Evolutionary conservation across 2,113 vertebrate species (phyloP), one percentile per base, ranked within the genome.

Genomic region (Helogale parvula): DNA sequence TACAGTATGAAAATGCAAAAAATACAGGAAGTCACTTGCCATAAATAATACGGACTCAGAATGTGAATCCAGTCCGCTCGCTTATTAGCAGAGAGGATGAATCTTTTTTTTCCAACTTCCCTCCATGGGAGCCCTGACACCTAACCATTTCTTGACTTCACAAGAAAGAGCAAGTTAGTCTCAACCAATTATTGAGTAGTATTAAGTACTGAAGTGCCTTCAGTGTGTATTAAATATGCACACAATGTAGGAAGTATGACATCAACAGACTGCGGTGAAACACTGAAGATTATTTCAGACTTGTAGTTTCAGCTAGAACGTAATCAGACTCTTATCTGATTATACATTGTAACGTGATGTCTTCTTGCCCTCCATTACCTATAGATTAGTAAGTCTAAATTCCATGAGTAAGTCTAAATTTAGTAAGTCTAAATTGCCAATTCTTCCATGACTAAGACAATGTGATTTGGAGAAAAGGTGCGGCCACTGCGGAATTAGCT

Each of bases 11-110:
- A 87, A 96, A 97, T 65, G 88, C 52, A 94, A 96, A 94, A 85
- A 93, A 79, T 88, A 93, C 93, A 98, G 95, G 72, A 97, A 98
- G 77, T 93, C 92, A 96, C 33, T 90, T 50, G 52, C 95, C 27
- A 63, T 95, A 91, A 97, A 97, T 96, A 92, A 66, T 21, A 83
- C 7, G 0, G 47, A 84, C 31, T 66, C 50, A 31, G 94, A 95
- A 84, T 97, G 82, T 72, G 69, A 96, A 93, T 45, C 5, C 47
- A 29, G 11, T 47, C 27, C 29, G n/a, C 63, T 77, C 6, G 7
- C 50, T 89, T 38, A 1, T 65, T 52, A 63, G 54, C 41, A 85
- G 74, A 88, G 31, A n/a, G 10, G 29, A 31, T 15, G 21, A 16
- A 57, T 35, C n/a, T 54, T 47, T 9, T 87, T 33, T 69, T 95